Percentiles rank a stretch among this genome's conserved stretches.
Evolutionary conservation across 1,140 invertebrate genomes (phyloP).

Genomic region (Phthorimaea operculella): DNA sequence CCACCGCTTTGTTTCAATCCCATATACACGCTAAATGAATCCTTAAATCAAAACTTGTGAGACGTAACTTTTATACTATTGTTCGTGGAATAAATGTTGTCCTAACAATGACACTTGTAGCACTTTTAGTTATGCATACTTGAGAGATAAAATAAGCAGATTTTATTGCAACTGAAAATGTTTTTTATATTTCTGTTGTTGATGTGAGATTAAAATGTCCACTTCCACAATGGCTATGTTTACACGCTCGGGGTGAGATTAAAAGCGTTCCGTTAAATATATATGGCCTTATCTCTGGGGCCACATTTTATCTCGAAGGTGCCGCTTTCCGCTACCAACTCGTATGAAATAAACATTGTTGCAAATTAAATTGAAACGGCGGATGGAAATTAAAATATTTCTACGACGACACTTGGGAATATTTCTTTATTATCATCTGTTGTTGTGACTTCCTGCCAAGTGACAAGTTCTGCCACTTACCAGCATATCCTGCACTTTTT

Average conservation of each 20-base stretch:
- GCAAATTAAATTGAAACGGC: constrained; percentile 1
- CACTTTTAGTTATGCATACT: background rate
- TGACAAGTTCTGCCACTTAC: constrained; percentile 27
- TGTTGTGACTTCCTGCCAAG: constrained; percentile 20
- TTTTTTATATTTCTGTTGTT: constrained; percentile 3
- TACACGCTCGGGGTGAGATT: constrained; percentile 21
- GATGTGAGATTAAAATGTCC: constrained; percentile 4
- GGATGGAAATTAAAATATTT: constrained; percentile 3
- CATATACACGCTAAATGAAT: constrained; percentile 28
- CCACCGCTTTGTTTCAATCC: constrained; percentile 48
- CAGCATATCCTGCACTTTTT: constrained; percentile 29
- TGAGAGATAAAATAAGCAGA: background rate
- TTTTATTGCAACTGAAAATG: constrained; percentile 1
- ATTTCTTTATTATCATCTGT: constrained; percentile 26
- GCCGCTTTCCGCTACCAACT: constrained; percentile 3
- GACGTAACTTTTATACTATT: background rate
- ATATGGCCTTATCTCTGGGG: constrained; percentile 9
- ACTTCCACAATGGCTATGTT: constrained; percentile 1
- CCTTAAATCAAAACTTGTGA: constrained; percentile 12
- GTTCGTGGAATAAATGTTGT: background rate
- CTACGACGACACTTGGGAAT: constrained; percentile 11
- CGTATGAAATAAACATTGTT: constrained; percentile 3
- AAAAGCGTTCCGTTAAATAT: constrained; percentile 15
- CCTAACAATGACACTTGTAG: background rate
- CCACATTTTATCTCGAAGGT: constrained; percentile 7